Conservation (phyloP, 2,888 invertebrate species). For the Erebia ligea region DNA sequence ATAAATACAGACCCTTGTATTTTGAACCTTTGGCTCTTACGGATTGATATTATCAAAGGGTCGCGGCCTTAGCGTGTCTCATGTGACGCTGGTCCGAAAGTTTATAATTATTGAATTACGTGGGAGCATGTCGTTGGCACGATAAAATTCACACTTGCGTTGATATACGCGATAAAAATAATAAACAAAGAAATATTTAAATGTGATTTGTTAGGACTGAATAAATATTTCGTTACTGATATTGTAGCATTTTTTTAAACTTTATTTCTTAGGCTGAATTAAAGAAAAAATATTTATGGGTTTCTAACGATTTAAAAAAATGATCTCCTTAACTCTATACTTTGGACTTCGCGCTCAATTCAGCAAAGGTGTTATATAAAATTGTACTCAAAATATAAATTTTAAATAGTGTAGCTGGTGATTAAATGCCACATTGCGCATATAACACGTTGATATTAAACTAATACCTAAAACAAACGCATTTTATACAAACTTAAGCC, state of each 20-base stretch:
- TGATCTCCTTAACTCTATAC: no score
- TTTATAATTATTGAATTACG: constrained; percentile 64
- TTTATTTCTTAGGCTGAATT: neutral
- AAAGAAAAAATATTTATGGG: no score
- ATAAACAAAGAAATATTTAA: constrained; percentile 45
- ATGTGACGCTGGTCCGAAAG: constrained; percentile 39
- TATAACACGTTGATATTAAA: no score
- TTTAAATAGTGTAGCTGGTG: no score
- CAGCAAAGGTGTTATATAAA: no score
- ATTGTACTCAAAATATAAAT: no score
- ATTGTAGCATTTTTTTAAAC: neutral
- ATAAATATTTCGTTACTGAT: neutral
- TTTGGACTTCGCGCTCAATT: no score
- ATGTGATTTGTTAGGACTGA: neutral
- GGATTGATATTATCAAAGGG: constrained; percentile 42
- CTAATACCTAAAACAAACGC: no score
- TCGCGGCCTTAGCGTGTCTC: constrained; percentile 40
- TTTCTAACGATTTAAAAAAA: no score
- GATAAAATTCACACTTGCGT: constrained; percentile 52
- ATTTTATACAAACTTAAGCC: constrained; percentile 5
- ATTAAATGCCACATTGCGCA: no score
- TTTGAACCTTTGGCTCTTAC: constrained; percentile 42
- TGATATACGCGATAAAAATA: constrained; percentile 52
- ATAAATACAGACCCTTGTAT: constrained; percentile 52
- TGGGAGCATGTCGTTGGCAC: constrained; percentile 53